Conservation (phyloP, 2,888 invertebrate genomes). For the Eupelmus urozonus region DNA sequence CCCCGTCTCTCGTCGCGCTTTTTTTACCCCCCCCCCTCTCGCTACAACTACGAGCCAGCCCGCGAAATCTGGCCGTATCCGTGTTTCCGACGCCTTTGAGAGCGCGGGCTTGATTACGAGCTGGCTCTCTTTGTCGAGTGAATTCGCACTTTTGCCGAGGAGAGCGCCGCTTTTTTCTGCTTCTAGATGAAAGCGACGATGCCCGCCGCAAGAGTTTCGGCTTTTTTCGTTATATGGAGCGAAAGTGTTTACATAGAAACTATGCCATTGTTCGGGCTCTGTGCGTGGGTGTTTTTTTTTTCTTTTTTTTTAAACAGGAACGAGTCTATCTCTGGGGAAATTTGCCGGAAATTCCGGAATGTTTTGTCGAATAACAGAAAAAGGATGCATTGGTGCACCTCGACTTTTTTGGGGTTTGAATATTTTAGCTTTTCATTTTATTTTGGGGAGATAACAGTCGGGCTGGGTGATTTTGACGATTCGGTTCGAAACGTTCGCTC, state of each 20-base stretch:
- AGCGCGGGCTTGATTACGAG: neutral
- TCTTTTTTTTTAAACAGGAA: neutral
- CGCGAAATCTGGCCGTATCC: neutral
- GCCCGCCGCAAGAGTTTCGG: constrained; percentile 1
- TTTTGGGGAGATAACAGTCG: too few species aligned
- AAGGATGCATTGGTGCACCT: too few species aligned
- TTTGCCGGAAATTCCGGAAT: constrained; percentile 10
- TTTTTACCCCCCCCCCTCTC: neutral
- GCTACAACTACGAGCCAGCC: neutral
- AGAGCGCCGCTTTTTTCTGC: neutral
- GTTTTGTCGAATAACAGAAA: neutral
- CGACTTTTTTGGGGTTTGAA: too few species aligned
- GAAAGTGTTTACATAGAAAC: neutral
- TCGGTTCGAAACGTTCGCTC: too few species aligned
- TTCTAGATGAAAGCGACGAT: neutral
- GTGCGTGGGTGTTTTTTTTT: too few species aligned
- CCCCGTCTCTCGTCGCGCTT: constrained; percentile 62
- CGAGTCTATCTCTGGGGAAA: constrained; percentile 10
- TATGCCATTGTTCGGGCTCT: constrained; percentile 14
- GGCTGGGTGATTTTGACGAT: too few species aligned
- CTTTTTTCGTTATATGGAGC: neutral
- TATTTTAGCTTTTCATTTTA: too few species aligned
- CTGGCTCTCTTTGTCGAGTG: neutral
- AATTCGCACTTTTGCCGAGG: too few species aligned
- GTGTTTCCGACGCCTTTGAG: neutral